Evolutionary conservation across 2,113 vertebrate species (phyloP).

Genomic region (Dipodomys spectabilis): DNA sequence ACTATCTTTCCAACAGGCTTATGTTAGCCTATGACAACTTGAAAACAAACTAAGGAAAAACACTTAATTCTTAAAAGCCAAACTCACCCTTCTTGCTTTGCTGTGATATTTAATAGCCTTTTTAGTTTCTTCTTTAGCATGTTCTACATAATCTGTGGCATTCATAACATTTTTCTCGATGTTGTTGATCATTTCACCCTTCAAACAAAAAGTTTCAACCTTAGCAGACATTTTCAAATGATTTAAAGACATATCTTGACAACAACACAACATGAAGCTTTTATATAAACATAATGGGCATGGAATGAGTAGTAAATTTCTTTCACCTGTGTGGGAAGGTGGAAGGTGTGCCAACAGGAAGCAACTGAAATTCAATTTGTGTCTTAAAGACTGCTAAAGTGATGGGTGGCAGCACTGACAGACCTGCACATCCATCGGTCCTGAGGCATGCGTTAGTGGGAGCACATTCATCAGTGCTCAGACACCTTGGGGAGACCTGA

Average conservation of each 20-base stretch:
- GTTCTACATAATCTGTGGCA: constrained; percentile 91
- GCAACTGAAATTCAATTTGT: background rate
- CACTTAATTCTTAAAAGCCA: background rate
- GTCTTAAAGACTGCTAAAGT: background rate
- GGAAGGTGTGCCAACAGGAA: background rate
- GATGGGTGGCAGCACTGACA: background rate
- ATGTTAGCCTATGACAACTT: accelerated
- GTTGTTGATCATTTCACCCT: constrained; percentile 98
- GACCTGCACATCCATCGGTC: background rate
- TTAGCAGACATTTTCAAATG: background rate
- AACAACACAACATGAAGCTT: accelerated
- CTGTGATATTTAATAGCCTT: constrained; percentile 95
- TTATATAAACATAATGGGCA: accelerated
- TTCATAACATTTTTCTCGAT: constrained; percentile 95
- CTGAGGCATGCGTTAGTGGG: accelerated
- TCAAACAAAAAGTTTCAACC: constrained; percentile 57
- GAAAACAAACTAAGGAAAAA: background rate
- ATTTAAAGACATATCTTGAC: accelerated
- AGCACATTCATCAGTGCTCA: too few relatives aligned
- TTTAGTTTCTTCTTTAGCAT: constrained; percentile 96
- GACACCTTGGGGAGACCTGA: too few relatives aligned
- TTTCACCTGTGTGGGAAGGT: background rate
- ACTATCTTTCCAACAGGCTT: background rate
- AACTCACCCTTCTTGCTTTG: constrained; percentile 93
- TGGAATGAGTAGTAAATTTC: accelerated